Evolutionary conservation across 1,140 invertebrate genomes (phyloP).

Genomic region (Bicyclus anynana): DNA sequence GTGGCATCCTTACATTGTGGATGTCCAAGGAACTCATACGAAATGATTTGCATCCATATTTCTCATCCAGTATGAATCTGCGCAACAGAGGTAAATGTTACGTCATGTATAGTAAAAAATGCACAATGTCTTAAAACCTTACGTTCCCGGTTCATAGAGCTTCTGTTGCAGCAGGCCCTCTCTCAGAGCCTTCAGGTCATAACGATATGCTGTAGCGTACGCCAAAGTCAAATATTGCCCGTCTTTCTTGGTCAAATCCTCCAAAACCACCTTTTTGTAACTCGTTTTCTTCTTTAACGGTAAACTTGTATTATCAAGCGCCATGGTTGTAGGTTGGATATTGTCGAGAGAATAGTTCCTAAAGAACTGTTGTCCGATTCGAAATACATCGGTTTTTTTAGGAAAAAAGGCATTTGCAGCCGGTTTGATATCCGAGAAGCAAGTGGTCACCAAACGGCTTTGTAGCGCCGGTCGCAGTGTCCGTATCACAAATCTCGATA

Average conservation of each 20-base stretch:
- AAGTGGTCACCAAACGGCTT: constrained; percentile 19
- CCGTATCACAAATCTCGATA: constrained; percentile 54
- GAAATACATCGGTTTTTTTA: constrained; percentile 37
- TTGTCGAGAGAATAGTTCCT: constrained; percentile 45
- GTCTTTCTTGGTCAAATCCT: constrained; percentile 57
- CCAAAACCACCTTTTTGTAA: constrained; percentile 50
- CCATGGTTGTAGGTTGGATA: constrained; percentile 44
- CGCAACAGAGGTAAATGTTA: too few species aligned
- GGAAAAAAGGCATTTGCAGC: constrained; percentile 31
- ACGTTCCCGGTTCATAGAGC: constrained; percentile 66
- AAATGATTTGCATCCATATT: too few species aligned
- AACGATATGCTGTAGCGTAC: constrained; percentile 64
- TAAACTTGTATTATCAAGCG: constrained; percentile 52
- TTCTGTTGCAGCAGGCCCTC: constrained; percentile 61
- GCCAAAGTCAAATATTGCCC: constrained; percentile 63
- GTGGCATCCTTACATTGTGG: too few species aligned
- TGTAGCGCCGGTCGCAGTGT: constrained; percentile 30
- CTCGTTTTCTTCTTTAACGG: constrained; percentile 65
- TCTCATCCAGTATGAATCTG: too few species aligned
- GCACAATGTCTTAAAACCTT: constrained; percentile 33
- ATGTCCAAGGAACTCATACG: too few species aligned
- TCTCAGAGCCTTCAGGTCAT: constrained; percentile 57
- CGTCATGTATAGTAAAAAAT: constrained; percentile 29
- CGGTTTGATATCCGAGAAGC: constrained; percentile 23
- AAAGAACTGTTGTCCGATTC: constrained; percentile 21